A percentile compares a stretch with the other conserved stretches of the same genome.
phyloP scores from a whole-genome alignment of 2,797 vertebrate species.

The Ficedula albicollis region DNA sequence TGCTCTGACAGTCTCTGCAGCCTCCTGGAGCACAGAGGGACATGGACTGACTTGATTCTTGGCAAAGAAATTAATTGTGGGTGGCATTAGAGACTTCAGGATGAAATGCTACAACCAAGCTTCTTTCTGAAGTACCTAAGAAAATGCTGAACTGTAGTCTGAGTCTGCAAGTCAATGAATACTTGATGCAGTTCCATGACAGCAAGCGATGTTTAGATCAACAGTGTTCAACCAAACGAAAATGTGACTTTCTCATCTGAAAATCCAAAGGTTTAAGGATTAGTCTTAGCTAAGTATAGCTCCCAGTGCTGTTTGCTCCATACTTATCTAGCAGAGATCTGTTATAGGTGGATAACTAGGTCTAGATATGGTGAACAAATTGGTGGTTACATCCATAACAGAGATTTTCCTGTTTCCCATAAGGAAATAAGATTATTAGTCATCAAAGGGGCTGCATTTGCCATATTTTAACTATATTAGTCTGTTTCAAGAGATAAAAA shows the following conservation, averaged over 20 bases:
- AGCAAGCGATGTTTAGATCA: background rate
- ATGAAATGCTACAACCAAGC: background rate
- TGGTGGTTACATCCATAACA: background rate
- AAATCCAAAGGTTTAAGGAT: background rate
- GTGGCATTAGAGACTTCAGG: background rate
- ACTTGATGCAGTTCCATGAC: background rate
- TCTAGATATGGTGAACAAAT: background rate
- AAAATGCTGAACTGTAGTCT: constrained; percentile 1
- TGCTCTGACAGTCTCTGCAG: background rate
- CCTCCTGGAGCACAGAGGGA: background rate
- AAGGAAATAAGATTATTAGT: background rate
- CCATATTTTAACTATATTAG: background rate
- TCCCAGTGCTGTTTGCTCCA: background rate
- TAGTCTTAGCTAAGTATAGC: background rate
- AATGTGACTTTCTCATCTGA: background rate
- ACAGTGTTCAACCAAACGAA: background rate
- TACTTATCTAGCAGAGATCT: background rate
- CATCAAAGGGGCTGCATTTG: background rate
- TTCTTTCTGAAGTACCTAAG: background rate
- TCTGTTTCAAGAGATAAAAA: background rate
- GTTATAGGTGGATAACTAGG: background rate
- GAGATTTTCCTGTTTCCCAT: background rate
- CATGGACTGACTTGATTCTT: background rate
- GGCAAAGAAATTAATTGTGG: background rate
- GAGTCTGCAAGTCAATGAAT: background rate